Conservation (phyloP, 2,113 vertebrate genomes). For the Tapirus terrestris region DNA sequence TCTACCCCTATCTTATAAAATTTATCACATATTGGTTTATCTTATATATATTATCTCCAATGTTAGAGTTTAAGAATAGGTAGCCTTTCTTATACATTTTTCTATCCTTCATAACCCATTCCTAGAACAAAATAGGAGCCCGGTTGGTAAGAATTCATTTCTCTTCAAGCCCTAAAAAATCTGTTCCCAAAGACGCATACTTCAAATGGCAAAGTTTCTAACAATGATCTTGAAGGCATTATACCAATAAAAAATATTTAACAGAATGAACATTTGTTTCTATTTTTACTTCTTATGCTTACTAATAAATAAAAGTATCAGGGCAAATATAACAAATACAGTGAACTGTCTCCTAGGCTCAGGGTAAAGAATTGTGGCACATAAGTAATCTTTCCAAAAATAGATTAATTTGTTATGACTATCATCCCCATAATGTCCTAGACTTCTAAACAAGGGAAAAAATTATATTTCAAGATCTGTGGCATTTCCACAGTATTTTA, state of each 20-base stretch:
- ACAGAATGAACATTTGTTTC: not conserved
- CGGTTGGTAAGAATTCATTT: not conserved
- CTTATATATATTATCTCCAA: not conserved
- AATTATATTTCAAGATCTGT: slow-evolving; percentile 49
- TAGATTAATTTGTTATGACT: slow-evolving; percentile 66
- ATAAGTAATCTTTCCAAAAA: slow-evolving; percentile 57
- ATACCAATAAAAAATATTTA: not conserved
- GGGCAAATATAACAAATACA: not conserved
- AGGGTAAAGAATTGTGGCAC: not conserved
- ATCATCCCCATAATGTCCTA: slow-evolving; percentile 4
- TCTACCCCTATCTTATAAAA: not conserved
- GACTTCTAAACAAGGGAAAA: slow-evolving; percentile 36
- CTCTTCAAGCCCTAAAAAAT: not conserved
- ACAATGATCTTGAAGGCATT: not conserved
- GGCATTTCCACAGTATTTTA: slow-evolving; percentile 49
- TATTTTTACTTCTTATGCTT: not conserved
- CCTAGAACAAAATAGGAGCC: not conserved
- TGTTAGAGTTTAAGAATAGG: not conserved
- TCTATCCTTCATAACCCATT: not conserved
- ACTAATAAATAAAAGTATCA: not conserved
- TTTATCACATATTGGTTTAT: not conserved
- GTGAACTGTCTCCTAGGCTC: not conserved
- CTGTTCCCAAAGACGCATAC: not conserved
- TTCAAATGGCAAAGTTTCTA: not conserved
- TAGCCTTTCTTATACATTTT: not conserved